A percentile compares a stretch with the other conserved stretches of the same genome.
Conservation (phyloP, 2,797 vertebrate species). For the Megalops cyprinoides region DNA sequence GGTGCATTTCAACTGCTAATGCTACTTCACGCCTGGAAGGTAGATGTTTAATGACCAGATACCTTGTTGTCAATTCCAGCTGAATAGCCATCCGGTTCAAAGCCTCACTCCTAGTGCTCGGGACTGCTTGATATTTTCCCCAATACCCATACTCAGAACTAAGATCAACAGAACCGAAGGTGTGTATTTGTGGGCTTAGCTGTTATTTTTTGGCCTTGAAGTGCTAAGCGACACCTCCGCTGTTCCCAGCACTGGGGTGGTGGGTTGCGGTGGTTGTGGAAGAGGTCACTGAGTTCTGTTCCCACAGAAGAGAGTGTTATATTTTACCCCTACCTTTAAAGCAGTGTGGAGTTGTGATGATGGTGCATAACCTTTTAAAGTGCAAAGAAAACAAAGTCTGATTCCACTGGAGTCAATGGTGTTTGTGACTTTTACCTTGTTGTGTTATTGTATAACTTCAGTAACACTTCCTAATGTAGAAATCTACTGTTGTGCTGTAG, state of each 20-base stretch:
- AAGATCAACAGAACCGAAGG: conserved; percentile 13
- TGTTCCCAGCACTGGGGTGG: conserved; percentile 28
- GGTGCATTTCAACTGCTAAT: conserved; percentile 5
- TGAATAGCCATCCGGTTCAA: conserved; percentile 6
- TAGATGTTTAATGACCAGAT: conserved; percentile 21
- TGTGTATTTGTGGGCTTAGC: conserved; percentile 6
- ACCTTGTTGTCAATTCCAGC: not conserved
- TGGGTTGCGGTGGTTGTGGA: conserved; percentile 42
- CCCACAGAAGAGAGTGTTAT: conserved; percentile 48
- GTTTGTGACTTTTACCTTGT: too few species aligned
- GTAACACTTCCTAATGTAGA: too few species aligned
- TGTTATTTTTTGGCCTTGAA: conserved; percentile 27
- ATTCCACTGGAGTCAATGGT: too few species aligned
- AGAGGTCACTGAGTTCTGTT: conserved; percentile 42
- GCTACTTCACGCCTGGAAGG: conserved; percentile 14
- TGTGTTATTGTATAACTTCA: too few species aligned
- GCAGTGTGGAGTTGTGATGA: conserved; percentile 25
- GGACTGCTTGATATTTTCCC: not conserved
- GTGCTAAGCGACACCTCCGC: conserved; percentile 38
- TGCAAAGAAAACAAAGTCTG: too few species aligned
- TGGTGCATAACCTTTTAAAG: not conserved
- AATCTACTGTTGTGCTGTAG: too few species aligned
- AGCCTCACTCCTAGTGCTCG: not conserved
- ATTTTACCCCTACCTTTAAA: conserved; percentile 39
- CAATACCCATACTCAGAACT: conserved; percentile 2